Base-by-base conservation (phyloP, 2,888 invertebrate species). In the Belgica antarctica region DNA sequence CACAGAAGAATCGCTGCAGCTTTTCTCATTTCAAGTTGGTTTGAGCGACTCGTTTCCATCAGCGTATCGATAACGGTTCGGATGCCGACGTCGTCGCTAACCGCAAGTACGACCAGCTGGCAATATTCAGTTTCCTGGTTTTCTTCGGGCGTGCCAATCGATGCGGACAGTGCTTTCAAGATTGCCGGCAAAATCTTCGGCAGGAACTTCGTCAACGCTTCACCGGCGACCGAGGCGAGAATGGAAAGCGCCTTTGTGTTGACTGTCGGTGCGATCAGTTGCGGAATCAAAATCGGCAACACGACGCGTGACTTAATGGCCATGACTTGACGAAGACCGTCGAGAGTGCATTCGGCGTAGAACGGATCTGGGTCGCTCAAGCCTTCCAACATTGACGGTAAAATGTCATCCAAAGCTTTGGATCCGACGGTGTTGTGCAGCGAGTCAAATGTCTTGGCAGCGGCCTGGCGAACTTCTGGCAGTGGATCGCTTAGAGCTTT, bases 251-350 rank as follows among this genome's bases (percentile, higher is more conserved):
- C 97, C 81, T 93, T 91, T 12, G 96, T 92, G 81, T 97, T 95
- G 5, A 94, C 90, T 19, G 94, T 94, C 4, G 88, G 85, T 5
- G 89, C 87, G 0, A 94, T 96, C 76, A 99, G 82, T 82, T 96
- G 92, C 2, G 98, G 98, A 72, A 99, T 90, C 72, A 99, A 85
- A 81, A 96, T 97, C 0, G 98, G 98, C 74, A 99, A 82, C 70
- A 98, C 96, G 0, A 95, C 96, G 74, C 93, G 86, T 0, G 96
- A 94, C 82, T 97, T 98, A 71, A 97, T 92, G 12, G 93, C 89
- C 94, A 99, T 96, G 46, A 99, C 93, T 85, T 97, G 96, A 71
- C 94, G 87, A 74, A 99, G 83, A 19, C 98, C 99, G 78, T 99
- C 98, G 73, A 99, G 83, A 8, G 96, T 92, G 77, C 90, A 90